A percentile compares a stretch with the other conserved stretches of the same genome.
These are phyloP conservation scores for Ashinkailepas kermadecensis DNA, from an alignment of 2,888 invertebrate species.

Conservation along the genomic window DNA sequence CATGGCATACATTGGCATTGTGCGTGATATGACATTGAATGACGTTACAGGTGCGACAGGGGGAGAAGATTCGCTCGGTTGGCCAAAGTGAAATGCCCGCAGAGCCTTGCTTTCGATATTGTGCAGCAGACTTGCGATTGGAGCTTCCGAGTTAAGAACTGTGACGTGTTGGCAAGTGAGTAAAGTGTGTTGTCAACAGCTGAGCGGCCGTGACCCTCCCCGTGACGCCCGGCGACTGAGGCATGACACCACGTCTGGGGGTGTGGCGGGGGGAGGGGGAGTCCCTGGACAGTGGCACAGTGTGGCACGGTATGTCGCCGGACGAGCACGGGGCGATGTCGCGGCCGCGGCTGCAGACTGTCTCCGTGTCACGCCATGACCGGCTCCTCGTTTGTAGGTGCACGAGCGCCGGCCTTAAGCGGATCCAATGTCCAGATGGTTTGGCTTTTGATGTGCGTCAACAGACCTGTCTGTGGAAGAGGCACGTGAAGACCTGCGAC, in stretches of 20 bases:
- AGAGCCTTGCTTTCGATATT: constrained; percentile 86
- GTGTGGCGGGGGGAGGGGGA: too few species aligned
- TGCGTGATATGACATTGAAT: neutral
- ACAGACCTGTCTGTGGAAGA: constrained; percentile 92
- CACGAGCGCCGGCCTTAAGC: constrained; percentile 62
- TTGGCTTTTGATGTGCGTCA: constrained; percentile 88
- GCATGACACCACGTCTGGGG: too few species aligned
- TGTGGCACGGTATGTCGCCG: neutral
- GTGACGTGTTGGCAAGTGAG: constrained; percentile 90
- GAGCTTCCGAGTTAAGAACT: constrained; percentile 94
- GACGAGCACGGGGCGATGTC: neutral
- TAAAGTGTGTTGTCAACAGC: constrained; percentile 23
- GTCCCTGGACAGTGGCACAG: too few species aligned
- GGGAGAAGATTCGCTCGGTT: constrained; percentile 77
- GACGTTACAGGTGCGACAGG: constrained; percentile 71
- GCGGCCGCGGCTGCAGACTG: neutral
- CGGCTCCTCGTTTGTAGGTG: neutral
- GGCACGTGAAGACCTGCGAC: constrained; percentile 86
- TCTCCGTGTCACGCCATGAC: neutral
- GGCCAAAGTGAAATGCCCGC: constrained; percentile 81
- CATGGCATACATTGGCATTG: neutral
- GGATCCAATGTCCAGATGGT: constrained; percentile 85
- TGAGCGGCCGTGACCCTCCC: too few species aligned
- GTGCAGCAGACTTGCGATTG: constrained; percentile 92
- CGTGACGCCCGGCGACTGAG: too few species aligned